phyloP scores from a whole-genome alignment of 2,113 vertebrate genomes.

The Rhinichthys klamathensis region DNA sequence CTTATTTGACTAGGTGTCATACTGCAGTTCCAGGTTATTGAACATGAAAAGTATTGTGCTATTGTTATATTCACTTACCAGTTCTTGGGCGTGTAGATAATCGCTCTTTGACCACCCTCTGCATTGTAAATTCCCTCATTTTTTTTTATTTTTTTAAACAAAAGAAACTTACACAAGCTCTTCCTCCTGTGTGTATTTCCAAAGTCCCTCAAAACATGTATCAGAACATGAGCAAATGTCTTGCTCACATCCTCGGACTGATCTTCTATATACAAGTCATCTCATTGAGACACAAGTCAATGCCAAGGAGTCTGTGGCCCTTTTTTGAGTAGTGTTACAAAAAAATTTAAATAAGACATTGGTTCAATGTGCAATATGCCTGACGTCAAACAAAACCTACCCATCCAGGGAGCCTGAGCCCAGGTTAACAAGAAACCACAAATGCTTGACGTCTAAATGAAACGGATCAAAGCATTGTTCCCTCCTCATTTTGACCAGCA shows the following conservation, averaged over 20 bases:
- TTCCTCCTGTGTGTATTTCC: conserved; percentile 6
- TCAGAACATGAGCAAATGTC: neutral
- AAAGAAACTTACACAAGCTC: neutral
- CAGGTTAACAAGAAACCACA: conserved; percentile 20
- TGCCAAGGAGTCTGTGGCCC: conserved; percentile 43
- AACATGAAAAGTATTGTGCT: conserved; percentile 67
- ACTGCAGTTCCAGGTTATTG: conserved; percentile 68
- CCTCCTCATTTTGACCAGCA: conserved; percentile 62
- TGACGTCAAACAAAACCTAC: conserved; percentile 17
- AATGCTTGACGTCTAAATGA: conserved; percentile 52
- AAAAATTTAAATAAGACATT: conserved; percentile 5
- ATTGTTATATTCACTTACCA: conserved; percentile 48
- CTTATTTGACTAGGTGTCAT: conserved; percentile 55
- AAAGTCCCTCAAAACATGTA: neutral
- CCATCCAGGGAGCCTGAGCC: conserved; percentile 11
- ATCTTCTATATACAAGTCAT: conserved; percentile 19
- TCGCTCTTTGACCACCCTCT: conserved; percentile 30
- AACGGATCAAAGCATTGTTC: conserved; percentile 48
- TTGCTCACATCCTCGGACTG: neutral
- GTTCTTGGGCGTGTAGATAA: conserved; percentile 48
- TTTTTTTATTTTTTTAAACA: neutral
- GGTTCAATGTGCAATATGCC: conserved; percentile 34
- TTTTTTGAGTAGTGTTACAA: conserved; percentile 36
- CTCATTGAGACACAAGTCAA: conserved; percentile 26
- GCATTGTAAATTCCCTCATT: conserved; percentile 5